Evolutionary conservation across 2,113 vertebrate genomes (phyloP).

Genomic region (Bujurquina vittata): DNA sequence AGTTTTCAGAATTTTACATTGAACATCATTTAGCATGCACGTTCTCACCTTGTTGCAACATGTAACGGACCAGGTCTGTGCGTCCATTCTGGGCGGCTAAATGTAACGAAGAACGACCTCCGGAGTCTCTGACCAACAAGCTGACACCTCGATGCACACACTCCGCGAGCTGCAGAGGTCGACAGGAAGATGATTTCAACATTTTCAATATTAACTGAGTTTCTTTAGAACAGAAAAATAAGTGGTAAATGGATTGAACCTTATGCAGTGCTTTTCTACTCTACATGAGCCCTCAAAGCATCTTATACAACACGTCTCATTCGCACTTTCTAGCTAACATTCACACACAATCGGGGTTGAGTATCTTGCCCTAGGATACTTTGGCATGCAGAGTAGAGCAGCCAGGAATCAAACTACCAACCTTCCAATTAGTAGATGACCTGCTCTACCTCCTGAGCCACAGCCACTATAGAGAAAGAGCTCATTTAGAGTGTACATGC

Average conservation of each 20-base stretch:
- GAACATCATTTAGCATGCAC: not conserved
- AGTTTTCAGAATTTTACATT: not conserved
- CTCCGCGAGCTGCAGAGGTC: constrained; percentile 83
- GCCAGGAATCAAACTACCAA: too few relatives aligned
- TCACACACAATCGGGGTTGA: too few relatives aligned
- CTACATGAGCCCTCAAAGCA: too few relatives aligned
- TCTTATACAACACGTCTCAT: too few relatives aligned
- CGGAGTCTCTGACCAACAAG: constrained; percentile 88
- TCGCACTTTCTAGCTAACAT: too few relatives aligned
- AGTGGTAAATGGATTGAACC: too few relatives aligned
- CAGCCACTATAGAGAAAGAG: not conserved
- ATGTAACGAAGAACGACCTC: constrained; percentile 89
- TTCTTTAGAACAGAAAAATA: not conserved
- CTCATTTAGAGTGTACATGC: not conserved
- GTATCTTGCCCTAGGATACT: too few relatives aligned
- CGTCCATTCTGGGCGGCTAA: constrained; percentile 89
- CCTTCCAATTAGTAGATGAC: too few relatives aligned
- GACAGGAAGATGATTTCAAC: not conserved
- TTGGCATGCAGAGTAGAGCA: too few relatives aligned
- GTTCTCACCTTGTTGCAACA: constrained; percentile 90
- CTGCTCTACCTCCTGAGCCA: too few relatives aligned
- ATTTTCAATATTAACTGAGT: not conserved
- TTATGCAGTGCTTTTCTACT: too few relatives aligned
- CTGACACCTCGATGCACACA: constrained; percentile 88
- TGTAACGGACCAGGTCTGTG: constrained; percentile 86